Evolutionary conservation across 1,140 invertebrate species (phyloP).

Genomic region (Choristoneura fumiferana): DNA sequence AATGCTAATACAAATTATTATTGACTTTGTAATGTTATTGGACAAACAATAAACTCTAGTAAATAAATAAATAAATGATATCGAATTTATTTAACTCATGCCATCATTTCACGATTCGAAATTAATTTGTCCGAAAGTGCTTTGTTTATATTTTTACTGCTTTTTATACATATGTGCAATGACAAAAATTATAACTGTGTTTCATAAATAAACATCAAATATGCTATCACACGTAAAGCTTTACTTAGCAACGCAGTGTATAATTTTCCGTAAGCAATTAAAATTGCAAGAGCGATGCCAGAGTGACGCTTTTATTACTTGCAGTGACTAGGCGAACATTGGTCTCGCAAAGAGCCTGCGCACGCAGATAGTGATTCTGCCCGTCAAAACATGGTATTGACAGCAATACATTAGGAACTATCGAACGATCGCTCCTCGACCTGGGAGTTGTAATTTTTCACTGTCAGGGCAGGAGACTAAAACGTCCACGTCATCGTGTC

Average conservation of each 20-base stretch:
- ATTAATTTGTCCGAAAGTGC: no score
- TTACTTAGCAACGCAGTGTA: neutral
- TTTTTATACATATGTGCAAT: no score
- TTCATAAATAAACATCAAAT: no score
- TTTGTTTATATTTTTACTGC: no score
- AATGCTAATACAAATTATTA: neutral
- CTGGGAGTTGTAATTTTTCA: constrained; percentile 66
- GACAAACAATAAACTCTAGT: no score
- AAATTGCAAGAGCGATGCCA: constrained; percentile 45
- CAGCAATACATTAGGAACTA: constrained; percentile 71
- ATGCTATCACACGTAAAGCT: neutral
- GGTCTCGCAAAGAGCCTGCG: constrained; percentile 30
- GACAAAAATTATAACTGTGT: no score
- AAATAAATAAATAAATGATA: no score
- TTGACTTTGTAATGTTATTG: constrained; percentile 3
- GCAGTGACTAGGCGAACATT: constrained; percentile 55
- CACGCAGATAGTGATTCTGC: constrained; percentile 56
- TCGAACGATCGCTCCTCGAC: constrained; percentile 56
- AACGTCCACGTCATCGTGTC: constrained; percentile 61
- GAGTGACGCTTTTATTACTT: constrained; percentile 50
- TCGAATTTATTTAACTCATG: no score
- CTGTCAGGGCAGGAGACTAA: constrained; percentile 61
- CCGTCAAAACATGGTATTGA: constrained; percentile 69
- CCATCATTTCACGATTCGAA: no score
- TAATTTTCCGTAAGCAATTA: constrained; percentile 35